These are phyloP conservation scores for Chelonoidis abingdonii DNA, from an alignment of 2,113 vertebrate genomes.

Conservation along the genomic window DNA sequence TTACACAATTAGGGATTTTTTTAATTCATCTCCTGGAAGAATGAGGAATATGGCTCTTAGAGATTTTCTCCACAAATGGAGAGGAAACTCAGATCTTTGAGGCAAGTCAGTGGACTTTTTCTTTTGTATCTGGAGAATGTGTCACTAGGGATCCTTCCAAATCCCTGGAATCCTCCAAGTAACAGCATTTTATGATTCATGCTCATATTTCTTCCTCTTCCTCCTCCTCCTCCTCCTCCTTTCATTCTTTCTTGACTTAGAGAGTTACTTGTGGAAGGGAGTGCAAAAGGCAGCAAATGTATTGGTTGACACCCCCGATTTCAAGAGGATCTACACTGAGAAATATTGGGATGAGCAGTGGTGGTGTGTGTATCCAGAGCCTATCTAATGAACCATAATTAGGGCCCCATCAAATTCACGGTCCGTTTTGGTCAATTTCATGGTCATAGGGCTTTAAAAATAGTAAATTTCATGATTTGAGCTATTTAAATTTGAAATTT, in stretches of 20 bases:
- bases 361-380: background rate
- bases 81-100: background rate
- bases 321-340: background rate
- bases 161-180: fast-evolving
- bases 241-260: background rate
- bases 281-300: background rate
- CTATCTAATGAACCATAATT: background rate
- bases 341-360: background rate
- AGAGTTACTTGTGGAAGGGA: background rate
- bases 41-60: background rate
- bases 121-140: background rate
- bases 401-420: too few species aligned
- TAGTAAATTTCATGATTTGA: too few species aligned
- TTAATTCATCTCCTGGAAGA: background rate
- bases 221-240: background rate
- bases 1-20: background rate
- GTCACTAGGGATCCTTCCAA: background rate
- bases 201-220: background rate
- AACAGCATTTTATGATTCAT: background rate
- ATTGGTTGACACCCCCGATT: background rate
- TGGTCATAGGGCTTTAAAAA: too few species aligned
- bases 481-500: too few species aligned
- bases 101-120: background rate
- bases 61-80: background rate
- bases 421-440: too few species aligned